A percentile compares a stretch with the other conserved stretches of the same genome.
phyloP scores from a whole-genome alignment of 2,888 invertebrate genomes.

The Chironomus tentans region DNA sequence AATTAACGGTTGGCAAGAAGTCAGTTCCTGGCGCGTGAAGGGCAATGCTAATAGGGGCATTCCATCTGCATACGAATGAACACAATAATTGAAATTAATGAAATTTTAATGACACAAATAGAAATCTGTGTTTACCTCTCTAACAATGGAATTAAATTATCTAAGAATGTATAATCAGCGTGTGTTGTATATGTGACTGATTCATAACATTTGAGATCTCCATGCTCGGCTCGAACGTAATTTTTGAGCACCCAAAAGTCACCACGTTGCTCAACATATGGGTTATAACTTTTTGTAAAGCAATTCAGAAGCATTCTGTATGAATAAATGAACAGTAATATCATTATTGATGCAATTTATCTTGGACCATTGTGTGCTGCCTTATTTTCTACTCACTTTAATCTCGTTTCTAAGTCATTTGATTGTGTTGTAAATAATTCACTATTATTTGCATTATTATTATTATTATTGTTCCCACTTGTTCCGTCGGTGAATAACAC shows the following conservation, averaged over 20 bases:
- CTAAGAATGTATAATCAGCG: conserved; percentile 83
- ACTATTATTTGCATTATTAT: conserved; percentile 9
- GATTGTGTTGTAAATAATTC: conserved; percentile 19
- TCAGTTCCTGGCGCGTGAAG: conserved; percentile 61
- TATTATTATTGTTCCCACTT: conserved; percentile 15
- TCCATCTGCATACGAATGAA: conserved; percentile 43
- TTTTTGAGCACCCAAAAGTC: conserved; percentile 86
- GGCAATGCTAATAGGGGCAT: conserved; percentile 55
- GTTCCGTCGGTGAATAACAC: conserved; percentile 18
- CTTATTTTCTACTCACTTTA: conserved; percentile 33
- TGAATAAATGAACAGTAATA: not conserved
- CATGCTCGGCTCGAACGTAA: conserved; percentile 66
- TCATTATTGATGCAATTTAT: not conserved
- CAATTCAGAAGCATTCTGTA: conserved; percentile 50
- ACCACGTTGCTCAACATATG: conserved; percentile 60
- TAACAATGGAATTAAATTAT: conserved; percentile 76
- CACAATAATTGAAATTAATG: not conserved
- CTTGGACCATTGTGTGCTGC: not conserved
- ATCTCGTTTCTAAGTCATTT: conserved; percentile 40
- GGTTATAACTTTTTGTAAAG: conserved; percentile 51
- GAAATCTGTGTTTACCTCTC: conserved; percentile 47
- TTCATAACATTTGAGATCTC: conserved; percentile 64
- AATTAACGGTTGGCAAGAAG: conserved; percentile 64
- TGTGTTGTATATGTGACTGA: conserved; percentile 87
- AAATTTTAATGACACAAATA: not conserved